Conservation (phyloP, 1,140 invertebrate genomes). For the Trinorchestia longiramus region DNA sequence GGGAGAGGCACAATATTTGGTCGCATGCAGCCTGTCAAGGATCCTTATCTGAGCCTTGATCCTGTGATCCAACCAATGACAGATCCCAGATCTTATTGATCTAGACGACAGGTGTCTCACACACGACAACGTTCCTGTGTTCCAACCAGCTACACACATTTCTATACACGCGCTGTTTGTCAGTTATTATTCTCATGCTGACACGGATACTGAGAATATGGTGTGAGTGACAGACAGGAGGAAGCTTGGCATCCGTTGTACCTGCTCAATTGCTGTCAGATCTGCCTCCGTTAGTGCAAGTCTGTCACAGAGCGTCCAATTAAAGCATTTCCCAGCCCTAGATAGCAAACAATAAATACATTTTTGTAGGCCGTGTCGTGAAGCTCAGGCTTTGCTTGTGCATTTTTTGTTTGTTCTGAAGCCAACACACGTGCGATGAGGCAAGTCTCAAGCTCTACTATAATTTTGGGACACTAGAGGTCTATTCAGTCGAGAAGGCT, state of each 20-base stretch:
- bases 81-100: not conserved
- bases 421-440: no score
- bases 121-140: not conserved
- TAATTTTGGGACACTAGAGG: no score
- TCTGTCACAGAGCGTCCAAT: not conserved
- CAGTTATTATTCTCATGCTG: not conserved
- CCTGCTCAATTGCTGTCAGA: not conserved
- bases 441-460: no score
- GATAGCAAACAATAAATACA: no score
- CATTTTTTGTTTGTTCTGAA: no score
- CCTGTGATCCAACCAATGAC: slow-evolving; percentile 6
- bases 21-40: not conserved
- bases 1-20: not conserved
- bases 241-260: not conserved
- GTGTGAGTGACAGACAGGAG: not conserved
- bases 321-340: not conserved
- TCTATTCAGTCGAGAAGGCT: no score
- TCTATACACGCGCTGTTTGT: not conserved
- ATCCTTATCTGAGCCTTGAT: not conserved
- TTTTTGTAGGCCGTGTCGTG: no score
- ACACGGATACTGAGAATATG: not conserved
- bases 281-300: not conserved
- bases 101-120: not conserved
- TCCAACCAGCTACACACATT: not conserved
- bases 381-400: no score